phyloP scores from a whole-genome alignment of 2,797 vertebrate species.

The Odontamblyopus lacepedii region DNA sequence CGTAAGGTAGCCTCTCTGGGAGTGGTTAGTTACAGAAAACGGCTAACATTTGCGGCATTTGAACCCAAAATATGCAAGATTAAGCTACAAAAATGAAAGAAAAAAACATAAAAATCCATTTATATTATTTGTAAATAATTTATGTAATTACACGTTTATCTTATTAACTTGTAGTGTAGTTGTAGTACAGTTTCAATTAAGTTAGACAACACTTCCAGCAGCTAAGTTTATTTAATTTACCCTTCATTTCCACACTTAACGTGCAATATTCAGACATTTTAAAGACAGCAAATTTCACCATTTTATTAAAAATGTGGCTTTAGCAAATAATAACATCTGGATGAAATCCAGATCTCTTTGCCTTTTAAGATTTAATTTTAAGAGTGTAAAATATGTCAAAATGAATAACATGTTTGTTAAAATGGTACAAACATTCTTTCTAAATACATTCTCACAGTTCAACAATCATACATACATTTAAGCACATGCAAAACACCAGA shows the following conservation, averaged over 20 bases:
- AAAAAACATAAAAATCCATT: not conserved
- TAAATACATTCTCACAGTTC: slow-evolving; percentile 49
- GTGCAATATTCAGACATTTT: slow-evolving; percentile 64
- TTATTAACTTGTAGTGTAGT: not conserved
- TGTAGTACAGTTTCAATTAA: slow-evolving; percentile 29
- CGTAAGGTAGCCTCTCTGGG: slow-evolving; percentile 55
- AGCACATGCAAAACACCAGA: slow-evolving; percentile 59
- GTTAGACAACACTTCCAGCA: slow-evolving; percentile 52
- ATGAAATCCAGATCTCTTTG: slow-evolving; percentile 41
- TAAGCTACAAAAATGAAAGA: not conserved
- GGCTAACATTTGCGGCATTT: not conserved
- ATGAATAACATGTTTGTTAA: slow-evolving; percentile 22
- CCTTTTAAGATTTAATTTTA: not conserved
- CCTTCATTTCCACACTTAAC: slow-evolving; percentile 61
- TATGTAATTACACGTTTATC: no score
- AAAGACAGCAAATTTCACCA: slow-evolving; percentile 36
- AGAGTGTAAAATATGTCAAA: not conserved
- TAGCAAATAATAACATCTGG: slow-evolving; percentile 28
- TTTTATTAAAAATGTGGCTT: slow-evolving; percentile 28
- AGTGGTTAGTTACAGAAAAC: slow-evolving; percentile 19
- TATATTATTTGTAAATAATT: no score
- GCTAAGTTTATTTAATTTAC: slow-evolving; percentile 64
- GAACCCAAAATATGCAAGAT: not conserved
- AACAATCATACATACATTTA: slow-evolving; percentile 46
- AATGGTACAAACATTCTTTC: slow-evolving; percentile 34